A percentile compares a stretch with the other conserved stretches of the same genome.
phyloP scores from a whole-genome alignment of 2,113 vertebrate genomes.

The Prunella himalayana region DNA sequence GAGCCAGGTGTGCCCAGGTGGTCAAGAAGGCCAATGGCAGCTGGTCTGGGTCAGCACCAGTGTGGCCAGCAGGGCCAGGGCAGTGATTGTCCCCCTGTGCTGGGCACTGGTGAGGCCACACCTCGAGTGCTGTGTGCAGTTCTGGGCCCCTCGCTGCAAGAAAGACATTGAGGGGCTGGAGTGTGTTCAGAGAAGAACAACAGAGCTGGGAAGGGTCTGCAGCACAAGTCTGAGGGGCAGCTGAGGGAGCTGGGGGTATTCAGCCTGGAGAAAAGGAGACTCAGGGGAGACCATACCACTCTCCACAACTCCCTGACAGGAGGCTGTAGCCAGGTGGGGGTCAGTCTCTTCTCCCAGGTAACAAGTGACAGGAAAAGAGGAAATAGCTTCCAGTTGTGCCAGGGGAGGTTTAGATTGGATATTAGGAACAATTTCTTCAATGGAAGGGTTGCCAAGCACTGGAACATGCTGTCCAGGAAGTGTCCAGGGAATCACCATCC shows the following conservation, averaged over 20 bases:
- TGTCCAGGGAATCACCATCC: background rate
- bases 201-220: fast-evolving
- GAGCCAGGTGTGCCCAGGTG: background rate
- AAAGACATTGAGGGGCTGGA: background rate
- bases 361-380: fast-evolving
- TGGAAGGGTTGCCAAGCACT: background rate
- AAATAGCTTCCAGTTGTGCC: background rate
- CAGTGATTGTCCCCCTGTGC: fast-evolving
- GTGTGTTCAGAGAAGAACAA: fast-evolving
- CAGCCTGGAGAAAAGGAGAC: background rate
- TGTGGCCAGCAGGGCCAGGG: background rate
- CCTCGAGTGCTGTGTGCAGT: fast-evolving
- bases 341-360: fast-evolving
- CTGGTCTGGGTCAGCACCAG: fast-evolving
- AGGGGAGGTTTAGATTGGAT: background rate
- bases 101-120: background rate
- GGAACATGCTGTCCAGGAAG: background rate
- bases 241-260: background rate
- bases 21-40: background rate
- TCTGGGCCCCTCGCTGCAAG: fast-evolving
- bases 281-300: fast-evolving
- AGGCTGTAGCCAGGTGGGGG: fast-evolving
- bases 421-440: background rate
- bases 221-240: background rate
- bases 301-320: background rate